Evolutionary conservation across 2,888 invertebrate species (phyloP), one percentile per base, ranked within the genome.

Genomic region (Lithosia quadra): DNA sequence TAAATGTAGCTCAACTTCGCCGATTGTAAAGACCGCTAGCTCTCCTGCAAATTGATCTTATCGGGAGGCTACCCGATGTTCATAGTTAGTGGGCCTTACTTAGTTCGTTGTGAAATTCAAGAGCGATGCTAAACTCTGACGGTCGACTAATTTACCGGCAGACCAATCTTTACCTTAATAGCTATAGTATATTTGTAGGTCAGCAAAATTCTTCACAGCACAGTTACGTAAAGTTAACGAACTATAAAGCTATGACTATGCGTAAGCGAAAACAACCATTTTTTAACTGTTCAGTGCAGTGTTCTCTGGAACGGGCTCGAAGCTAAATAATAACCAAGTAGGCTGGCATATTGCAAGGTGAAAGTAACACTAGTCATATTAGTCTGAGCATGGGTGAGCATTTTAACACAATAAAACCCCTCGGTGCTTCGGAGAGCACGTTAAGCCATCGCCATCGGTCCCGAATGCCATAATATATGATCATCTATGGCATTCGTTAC

Each of bases 71-170:
- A 82, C 82, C 79, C 86, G 85, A 86, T 87, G 88, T 90, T 88
- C 87, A 86, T 89, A 89, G 90, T 87, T 88, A 88, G 88, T 85
- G 85, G 88, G 84, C 85, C 84, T 84, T 84, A 85, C 84, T 84
- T 84, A 85, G 87, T 86, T 88, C 86, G 87, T 87, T 88, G 87
- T 86, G 83, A 86, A 86, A 86, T 85, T 88, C 74, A 83, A 84
- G 82, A 86, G 82, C 84, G 80, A 79, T 63, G 57, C 75, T 79
- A 76, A 87, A 90, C 87, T 90, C 84, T 76, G 82, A 78, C 87
- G 87, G 83, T 84, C 84, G 83, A 89, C 86, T 91, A 89, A 91
- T 91, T 91, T 89, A 85, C 86, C 82, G 80, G 84, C 77, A 79
- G 84, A 83, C 86, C 88, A 89, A 88, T 87, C 86, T 87, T 86